Evolutionary conservation across 2,888 invertebrate species (phyloP), one percentile per base, ranked within the genome.

Genomic region (Amblyjoppa proteus): DNA sequence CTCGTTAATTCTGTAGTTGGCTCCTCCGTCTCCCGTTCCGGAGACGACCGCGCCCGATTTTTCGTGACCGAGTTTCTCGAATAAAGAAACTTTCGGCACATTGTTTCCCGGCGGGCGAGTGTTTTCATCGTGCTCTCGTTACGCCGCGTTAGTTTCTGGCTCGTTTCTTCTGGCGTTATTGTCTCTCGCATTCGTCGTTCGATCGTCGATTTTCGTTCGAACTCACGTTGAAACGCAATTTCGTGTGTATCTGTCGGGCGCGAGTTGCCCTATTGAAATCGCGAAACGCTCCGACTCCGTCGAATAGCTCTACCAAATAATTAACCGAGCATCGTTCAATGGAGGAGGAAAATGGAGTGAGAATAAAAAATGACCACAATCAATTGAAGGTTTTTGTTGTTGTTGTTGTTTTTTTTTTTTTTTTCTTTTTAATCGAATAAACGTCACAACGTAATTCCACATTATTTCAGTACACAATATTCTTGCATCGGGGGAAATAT

Each of bases 31-130:
- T 77, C 81, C 61, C 84, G 84, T 84, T 84, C 77, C 81, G 61
- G 76, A 68, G 41, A 81, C 45, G 41, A 81, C 45, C 77, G 81
- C 77, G 41, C 80, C 41, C 20, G 70, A 38, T 51, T 78, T 81
- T 85, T 75, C 56, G 66, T 81, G 84, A 81, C 76, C 83, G 83
- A 80, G 74, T 83, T 83, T 79, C 69, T 70, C 45, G 34, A n/a
- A 31, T n/a, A 61, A 76, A 76, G 64, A 58, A 78, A 82, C 77
- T 34, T 49, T 64, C 25, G 41, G 25, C 13, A 4, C 38, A 58
- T 66, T 61, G 58, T 61, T 68, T 25, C 64, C 34, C 64, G n/a
- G 64, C 45, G 16, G 16, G 51, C 9, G 3, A 7, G 9, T 34
- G 25, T 77, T 77, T 76, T 68, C 41, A 41, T 64, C 64, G 64